Base-by-base conservation (phyloP, 1,140 invertebrate species). In the Aphidius ervi region DNA sequence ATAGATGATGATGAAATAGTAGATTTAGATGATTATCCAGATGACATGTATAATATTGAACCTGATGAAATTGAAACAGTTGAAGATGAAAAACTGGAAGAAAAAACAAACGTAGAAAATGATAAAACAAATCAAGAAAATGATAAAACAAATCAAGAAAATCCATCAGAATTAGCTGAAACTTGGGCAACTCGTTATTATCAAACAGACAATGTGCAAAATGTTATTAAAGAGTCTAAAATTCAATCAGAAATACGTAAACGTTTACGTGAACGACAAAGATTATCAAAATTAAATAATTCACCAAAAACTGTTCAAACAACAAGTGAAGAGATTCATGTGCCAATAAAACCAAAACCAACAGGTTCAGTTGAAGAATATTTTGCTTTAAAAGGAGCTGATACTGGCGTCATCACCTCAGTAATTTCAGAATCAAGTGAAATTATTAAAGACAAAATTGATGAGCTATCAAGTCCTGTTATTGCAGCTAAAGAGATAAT, bases 241-340 rank as follows among this genome's bases (percentile, higher is more conserved):
- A 80, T 80, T 46, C 78, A 80, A 16, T 80, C 78, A 1, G 78
- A 80, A 66, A 80, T 80, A 58, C 70, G 78, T 7, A 80, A 80
- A 64, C 70, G 77, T 8, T 72, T 80, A 46, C 61, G 78, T 40
- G 78, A 80, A 65, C 68, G 77, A 40, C 78, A 80, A 47, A 68
- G 77, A 54, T 56, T 75, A 16, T 68, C 66, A 5, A 80, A 77
- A 64, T 59, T 77, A 46, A 73, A 64, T 63, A 73, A 68, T 63
- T 74, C 69, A 40, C 73, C 74, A 7, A 75, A 68, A 8, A 54
- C 59, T 72, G 71, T 58, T 58, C 47, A 10, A 20, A 59, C 61
- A 31, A 52, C 48, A 62, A 55, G n/a, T 23, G 56, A 63, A 5
- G 63, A 68, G 55, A 56, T 42, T 23, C 46, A 41, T 31, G 59